Evolutionary conservation across 37 sponge, comb jelly and placozoan genomes (phyloP), one percentile per base, ranked within the genome.

Genomic region (Mnemiopsis leidyi): DNA sequence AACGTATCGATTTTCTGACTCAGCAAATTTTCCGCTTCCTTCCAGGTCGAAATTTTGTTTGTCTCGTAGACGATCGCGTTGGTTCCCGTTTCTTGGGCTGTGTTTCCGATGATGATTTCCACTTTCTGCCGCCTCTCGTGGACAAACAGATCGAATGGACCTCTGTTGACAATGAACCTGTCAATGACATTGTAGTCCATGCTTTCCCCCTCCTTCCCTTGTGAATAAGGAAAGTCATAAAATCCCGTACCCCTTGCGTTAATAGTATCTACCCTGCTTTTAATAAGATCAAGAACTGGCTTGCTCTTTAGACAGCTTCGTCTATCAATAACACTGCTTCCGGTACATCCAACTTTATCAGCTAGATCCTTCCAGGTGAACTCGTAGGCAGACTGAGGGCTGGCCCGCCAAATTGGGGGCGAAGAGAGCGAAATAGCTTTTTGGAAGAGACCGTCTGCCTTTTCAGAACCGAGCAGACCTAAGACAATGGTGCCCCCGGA

Each of bases 401-500:
- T 85, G 16, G 90, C 61, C 21, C 24, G 13, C 90, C 40, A 40
- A 18, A 40, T 1, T 1, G 40, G 90, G 48, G 90, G 90, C 23
- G 90, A 39, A 39, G 90, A 85, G 0, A 85, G 61, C 0, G 61
- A 40, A 23, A 85, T 85, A 33, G 90, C 97, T 90, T 92, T 93
- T 69, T 95, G 94, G 69, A 97, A 97, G 38, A 97, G 94, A 0
- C 97, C 97, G 32, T 93, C 94, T 75, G 95, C 95, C 26, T 69
- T 85, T 7, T 93, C 93, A 32, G 93, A 94, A 0, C 92, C 76
- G 94, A 97, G 94, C 93, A 95, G 95, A 34, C 95, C 73, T 20
- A 94, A 94, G 7, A 90, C 94, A 29, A 96, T 94, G 0, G 94
- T 90, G 31, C 95, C 97, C 0, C 97, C 97, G 69, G 97, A 96